Conservation (phyloP, 2,888 invertebrate genomes). For the Acronicta psi region DNA sequence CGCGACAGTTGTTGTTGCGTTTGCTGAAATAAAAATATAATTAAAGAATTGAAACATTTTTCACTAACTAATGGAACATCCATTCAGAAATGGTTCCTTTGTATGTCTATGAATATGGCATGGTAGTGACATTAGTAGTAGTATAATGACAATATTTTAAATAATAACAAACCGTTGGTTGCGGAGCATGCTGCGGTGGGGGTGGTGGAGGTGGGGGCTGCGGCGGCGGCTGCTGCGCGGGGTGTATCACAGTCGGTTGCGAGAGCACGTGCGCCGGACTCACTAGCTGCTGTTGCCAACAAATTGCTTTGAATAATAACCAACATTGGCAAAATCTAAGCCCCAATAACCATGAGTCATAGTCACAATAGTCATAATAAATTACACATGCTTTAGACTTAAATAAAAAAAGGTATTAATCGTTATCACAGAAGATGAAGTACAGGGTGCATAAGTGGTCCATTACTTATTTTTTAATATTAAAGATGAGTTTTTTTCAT, state of each 20-base stretch:
- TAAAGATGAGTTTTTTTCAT: too few species aligned
- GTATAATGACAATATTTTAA: background rate
- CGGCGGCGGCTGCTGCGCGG: constrained; percentile 84
- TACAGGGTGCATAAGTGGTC: too few species aligned
- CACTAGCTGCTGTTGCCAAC: constrained; percentile 73
- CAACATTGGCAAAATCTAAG: background rate
- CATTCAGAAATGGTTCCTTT: background rate
- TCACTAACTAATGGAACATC: too few species aligned
- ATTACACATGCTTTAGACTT: background rate
- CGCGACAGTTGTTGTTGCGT: constrained; percentile 59
- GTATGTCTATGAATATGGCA: too few species aligned
- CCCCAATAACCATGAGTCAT: background rate
- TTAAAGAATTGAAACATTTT: too few species aligned
- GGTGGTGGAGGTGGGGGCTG: constrained; percentile 81
- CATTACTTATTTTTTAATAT: too few species aligned
- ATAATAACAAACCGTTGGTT: constrained; percentile 66
- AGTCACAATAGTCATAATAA: background rate
- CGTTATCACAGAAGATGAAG: too few species aligned
- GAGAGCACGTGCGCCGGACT: constrained; percentile 83
- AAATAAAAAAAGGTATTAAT: too few species aligned
- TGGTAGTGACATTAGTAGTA: too few species aligned
- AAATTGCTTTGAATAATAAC: constrained; percentile 11
- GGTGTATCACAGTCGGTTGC: constrained; percentile 85
- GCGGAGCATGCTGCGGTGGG: constrained; percentile 70
- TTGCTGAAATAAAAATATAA: constrained; percentile 48